Conservation (phyloP, 1,140 invertebrate genomes). For the Papilio polytes region DNA sequence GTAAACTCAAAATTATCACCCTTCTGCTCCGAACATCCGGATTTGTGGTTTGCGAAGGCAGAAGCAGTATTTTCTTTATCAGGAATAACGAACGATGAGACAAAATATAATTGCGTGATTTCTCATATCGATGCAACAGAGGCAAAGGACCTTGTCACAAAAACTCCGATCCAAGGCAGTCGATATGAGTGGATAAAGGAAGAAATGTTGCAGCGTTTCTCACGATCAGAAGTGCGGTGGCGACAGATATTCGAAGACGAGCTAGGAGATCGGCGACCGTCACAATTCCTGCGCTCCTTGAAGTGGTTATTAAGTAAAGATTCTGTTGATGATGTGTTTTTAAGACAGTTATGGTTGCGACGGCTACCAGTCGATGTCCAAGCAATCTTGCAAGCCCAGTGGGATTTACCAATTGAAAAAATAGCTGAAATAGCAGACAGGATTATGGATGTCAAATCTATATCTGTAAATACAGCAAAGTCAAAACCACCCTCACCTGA, state of each 20-base stretch:
- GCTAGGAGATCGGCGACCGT: neutral
- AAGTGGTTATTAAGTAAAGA: neutral
- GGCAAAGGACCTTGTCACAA: neutral
- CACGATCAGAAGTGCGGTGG: neutral
- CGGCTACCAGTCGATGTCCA: neutral
- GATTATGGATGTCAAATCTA: neutral
- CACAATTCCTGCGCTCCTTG: neutral
- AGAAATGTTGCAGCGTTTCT: neutral
- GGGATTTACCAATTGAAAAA: neutral
- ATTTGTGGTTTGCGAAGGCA: neutral
- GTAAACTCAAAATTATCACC: neutral
- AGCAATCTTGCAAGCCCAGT: neutral
- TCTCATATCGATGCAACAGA: neutral
- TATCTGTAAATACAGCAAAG: neutral
- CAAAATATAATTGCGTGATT: conserved; percentile 1
- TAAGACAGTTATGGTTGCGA: conserved; percentile 4
- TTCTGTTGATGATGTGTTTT: neutral
- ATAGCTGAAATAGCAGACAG: conserved; percentile 1
- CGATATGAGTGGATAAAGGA: neutral
- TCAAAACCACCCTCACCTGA: neutral
- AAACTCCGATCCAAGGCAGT: neutral
- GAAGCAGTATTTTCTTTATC: neutral
- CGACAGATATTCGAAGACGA: neutral
- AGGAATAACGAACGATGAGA: neutral
- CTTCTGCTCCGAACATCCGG: neutral